Percentiles rank a stretch among this genome's conserved stretches.
Evolutionary conservation across 2,113 vertebrate genomes (phyloP).

Genomic region (Tragelaphus scriptus): DNA sequence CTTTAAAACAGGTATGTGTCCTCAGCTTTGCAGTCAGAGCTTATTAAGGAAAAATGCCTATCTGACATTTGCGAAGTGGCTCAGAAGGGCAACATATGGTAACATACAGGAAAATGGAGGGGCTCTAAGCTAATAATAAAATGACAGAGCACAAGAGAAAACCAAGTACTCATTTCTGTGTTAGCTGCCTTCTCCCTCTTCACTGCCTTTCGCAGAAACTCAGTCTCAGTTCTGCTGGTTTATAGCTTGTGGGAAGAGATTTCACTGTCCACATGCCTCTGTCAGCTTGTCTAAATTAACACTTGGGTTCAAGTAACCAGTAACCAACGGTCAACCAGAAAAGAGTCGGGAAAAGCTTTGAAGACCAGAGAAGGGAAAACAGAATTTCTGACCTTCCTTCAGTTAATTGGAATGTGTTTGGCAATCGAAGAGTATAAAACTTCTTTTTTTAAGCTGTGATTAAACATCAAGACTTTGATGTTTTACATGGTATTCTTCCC

Average conservation of each 20-base stretch:
- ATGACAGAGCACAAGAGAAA: background rate
- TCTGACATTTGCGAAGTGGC: background rate
- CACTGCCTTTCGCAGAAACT: background rate
- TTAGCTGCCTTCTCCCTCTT: background rate
- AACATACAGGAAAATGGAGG: background rate
- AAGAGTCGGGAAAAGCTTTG: conserved; percentile 15
- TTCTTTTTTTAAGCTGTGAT: conserved; percentile 79
- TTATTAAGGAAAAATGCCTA: background rate
- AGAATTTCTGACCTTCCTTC: conserved; percentile 46
- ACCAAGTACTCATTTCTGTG: background rate
- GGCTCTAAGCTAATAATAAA: background rate
- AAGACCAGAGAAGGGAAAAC: conserved; percentile 56
- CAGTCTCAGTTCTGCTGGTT: background rate
- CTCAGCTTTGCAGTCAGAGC: background rate
- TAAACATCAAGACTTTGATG: conserved; percentile 81
- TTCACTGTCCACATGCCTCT: background rate
- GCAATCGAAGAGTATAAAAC: conserved; percentile 68
- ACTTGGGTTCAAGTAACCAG: conserved; percentile 28
- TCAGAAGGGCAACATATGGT: background rate
- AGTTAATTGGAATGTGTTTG: conserved; percentile 66
- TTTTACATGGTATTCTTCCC: conserved; percentile 78
- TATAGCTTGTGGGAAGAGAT: background rate
- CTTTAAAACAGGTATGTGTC: background rate
- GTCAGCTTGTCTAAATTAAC: conserved; percentile 33
- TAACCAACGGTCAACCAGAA: conserved; percentile 36